Conservation (phyloP, 2,113 vertebrate genomes). For the Muscicapa adusta region DNA sequence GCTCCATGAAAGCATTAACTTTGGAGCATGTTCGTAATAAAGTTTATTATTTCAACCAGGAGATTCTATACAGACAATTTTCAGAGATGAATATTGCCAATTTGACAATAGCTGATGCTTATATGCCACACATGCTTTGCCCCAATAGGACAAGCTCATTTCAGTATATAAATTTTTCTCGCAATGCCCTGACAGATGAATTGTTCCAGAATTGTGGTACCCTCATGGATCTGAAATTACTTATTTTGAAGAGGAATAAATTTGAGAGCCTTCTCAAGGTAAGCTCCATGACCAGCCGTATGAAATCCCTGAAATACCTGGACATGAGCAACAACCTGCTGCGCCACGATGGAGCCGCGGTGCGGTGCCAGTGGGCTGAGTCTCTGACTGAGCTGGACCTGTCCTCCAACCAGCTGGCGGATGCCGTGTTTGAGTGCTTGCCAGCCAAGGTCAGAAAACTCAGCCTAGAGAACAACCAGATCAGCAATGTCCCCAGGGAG, state of each 20-base stretch:
- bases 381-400: slow-evolving; percentile 67
- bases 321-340: slow-evolving; percentile 80
- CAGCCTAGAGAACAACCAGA: slow-evolving; percentile 78
- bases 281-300: slow-evolving; percentile 71
- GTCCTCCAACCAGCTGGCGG: slow-evolving; percentile 76
- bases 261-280: slow-evolving; percentile 74
- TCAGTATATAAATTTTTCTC: slow-evolving; percentile 77
- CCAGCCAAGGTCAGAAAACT: slow-evolving; percentile 70
- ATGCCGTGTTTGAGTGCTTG: slow-evolving; percentile 80
- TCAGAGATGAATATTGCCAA: slow-evolving; percentile 77
- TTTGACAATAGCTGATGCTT: slow-evolving; percentile 69
- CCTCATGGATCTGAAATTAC: slow-evolving; percentile 59
- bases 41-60: slow-evolving; percentile 74
- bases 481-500: slow-evolving; percentile 66
- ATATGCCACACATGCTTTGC: slow-evolving; percentile 85
- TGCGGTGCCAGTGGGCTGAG: slow-evolving; percentile 73
- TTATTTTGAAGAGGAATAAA: slow-evolving; percentile 79
- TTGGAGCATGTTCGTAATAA: slow-evolving; percentile 6
- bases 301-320: slow-evolving; percentile 77
- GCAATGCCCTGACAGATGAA: slow-evolving; percentile 77
- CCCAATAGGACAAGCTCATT: slow-evolving; percentile 74
- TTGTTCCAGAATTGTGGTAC: slow-evolving; percentile 80
- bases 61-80: slow-evolving; percentile 73
- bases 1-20: slow-evolving; percentile 69
- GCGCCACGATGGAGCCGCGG: slow-evolving; percentile 31